Percentiles rank a stretch among this genome's conserved stretches.
Conservation (phyloP, 92 coral and sea anemone species). For the Zoanthus sociatus region DNA sequence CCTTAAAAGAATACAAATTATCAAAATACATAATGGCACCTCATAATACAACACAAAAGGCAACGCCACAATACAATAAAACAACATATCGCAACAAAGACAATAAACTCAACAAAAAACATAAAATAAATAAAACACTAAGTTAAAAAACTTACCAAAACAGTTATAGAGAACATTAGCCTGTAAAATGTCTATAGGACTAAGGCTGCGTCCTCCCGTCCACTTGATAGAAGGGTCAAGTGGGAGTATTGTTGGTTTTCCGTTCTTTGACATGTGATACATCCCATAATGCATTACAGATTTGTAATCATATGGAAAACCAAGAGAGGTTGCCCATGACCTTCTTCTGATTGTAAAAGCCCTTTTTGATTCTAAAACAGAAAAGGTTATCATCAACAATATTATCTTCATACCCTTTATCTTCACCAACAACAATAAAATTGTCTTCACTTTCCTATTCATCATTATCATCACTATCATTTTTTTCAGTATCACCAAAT, state of each 20-base stretch:
- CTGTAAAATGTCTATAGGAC: not conserved
- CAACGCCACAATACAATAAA: too few species aligned
- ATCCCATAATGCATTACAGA: conserved; percentile 31
- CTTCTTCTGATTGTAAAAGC: not conserved
- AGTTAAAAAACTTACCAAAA: conserved; percentile 12
- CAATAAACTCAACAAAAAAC: not conserved
- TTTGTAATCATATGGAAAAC: conserved; percentile 18
- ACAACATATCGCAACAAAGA: too few species aligned
- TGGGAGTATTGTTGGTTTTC: conserved; percentile 4
- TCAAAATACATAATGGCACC: too few species aligned
- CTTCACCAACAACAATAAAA: too few species aligned
- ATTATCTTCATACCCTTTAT: too few species aligned
- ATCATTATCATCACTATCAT: too few species aligned
- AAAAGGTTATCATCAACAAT: not conserved
- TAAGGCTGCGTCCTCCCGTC: not conserved
- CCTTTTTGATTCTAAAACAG: not conserved
- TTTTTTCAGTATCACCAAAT: too few species aligned
- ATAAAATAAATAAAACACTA: not conserved
- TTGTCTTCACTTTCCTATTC: too few species aligned
- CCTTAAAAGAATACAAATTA: too few species aligned
- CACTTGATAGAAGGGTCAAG: conserved; percentile 11
- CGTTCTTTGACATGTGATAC: not conserved
- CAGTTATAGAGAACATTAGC: conserved; percentile 19
- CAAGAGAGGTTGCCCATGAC: not conserved
- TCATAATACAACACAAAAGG: too few species aligned